Percentiles rank a stretch among this genome's conserved stretches.
Conservation (phyloP, 2,113 vertebrate species). For the Podiceps cristatus region DNA sequence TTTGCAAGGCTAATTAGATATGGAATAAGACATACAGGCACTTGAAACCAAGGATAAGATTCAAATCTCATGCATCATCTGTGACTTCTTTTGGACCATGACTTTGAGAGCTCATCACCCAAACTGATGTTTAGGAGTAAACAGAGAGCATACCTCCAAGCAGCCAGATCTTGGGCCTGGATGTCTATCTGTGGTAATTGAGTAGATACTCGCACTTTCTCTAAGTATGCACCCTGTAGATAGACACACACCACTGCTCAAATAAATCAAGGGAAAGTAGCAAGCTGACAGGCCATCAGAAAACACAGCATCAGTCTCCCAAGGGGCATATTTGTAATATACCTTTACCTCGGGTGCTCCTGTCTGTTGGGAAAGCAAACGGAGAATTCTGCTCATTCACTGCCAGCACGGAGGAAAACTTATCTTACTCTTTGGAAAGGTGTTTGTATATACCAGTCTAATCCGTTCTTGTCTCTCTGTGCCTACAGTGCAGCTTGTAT, state of each 20-base stretch:
- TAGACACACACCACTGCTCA: constrained; percentile 10
- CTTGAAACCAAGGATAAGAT: constrained; percentile 11
- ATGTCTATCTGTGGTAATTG: not conserved
- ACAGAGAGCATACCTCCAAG: not conserved
- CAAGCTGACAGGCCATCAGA: not conserved
- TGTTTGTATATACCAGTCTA: not conserved
- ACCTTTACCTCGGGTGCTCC: constrained; percentile 1
- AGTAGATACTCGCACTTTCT: not conserved
- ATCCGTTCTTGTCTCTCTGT: not conserved
- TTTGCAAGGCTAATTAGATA: constrained; percentile 27
- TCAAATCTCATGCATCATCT: not conserved
- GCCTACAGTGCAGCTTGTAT: not conserved
- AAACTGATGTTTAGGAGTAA: not conserved
- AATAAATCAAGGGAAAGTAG: not conserved
- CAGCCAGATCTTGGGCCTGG: not conserved
- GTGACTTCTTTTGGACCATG: not conserved
- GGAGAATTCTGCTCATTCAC: not conserved
- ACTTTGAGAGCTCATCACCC: not conserved
- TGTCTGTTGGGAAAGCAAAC: not conserved
- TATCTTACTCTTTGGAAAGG: not conserved
- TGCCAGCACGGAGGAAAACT: not conserved
- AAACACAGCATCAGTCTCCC: not conserved
- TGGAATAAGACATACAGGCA: not conserved
- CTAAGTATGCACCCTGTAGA: constrained; percentile 19
- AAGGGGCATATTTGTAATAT: not conserved